A percentile compares a stretch with the other conserved stretches of the same genome.
These are phyloP conservation scores for Urocitellus parryii DNA, from an alignment of 2,113 vertebrate species.

Conservation along the genomic window DNA sequence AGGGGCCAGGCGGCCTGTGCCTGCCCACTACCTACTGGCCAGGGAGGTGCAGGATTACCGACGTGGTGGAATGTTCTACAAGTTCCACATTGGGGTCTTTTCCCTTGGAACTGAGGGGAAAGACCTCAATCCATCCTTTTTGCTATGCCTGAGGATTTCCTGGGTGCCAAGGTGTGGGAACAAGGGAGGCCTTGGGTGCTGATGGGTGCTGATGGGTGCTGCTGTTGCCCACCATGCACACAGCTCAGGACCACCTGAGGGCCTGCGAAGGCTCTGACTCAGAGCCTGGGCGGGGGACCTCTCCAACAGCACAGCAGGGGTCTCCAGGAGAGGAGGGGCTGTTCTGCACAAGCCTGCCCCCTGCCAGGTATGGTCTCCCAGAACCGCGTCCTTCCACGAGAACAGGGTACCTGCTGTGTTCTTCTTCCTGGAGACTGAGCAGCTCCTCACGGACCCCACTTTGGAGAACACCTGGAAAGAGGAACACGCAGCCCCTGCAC, in stretches of 20 bases:
- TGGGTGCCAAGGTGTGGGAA: no score
- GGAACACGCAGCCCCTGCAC: fast-evolving
- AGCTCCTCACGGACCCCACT: conserved; percentile 92
- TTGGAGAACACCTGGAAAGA: conserved; percentile 92
- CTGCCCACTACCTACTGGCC: no score
- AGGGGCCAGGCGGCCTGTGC: neutral
- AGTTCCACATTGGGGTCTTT: neutral
- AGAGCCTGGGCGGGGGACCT: no score
- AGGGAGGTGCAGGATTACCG: fast-evolving
- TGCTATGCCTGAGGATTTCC: no score
- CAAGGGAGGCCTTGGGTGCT: no score
- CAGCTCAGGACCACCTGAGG: no score
- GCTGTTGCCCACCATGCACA: no score
- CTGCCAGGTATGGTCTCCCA: fast-evolving
- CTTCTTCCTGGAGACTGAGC: conserved; percentile 95
- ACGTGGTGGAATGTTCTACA: neutral
- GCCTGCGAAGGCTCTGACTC: no score
- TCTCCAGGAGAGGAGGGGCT: neutral
- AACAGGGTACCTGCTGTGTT: conserved; percentile 91
- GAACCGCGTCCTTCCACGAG: fast-evolving
- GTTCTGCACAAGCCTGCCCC: neutral
- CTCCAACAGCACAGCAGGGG: no score
- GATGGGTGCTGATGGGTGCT: no score
- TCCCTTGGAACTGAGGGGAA: neutral
- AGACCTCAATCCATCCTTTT: no score